A percentile compares a stretch with the other conserved stretches of the same genome.
These are phyloP conservation scores for Lutjanus campechanus DNA, from an alignment of 2,797 vertebrate genomes.

Conservation along the genomic window DNA sequence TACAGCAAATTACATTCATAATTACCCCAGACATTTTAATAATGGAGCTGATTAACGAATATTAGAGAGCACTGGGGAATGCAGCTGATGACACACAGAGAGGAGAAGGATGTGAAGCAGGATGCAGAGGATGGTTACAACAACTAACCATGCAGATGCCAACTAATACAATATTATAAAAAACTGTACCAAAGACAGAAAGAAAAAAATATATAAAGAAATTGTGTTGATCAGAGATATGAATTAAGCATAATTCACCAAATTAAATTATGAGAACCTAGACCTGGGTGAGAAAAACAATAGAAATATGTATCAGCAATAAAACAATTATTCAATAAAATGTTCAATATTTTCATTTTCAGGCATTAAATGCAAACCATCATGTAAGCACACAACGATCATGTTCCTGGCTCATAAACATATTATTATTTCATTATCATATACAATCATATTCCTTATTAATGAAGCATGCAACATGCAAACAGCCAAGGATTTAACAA, in stretches of 20 bases:
- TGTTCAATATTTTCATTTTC: too few relatives aligned
- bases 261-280: too few relatives aligned
- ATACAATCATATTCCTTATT: too few relatives aligned
- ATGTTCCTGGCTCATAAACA: too few relatives aligned
- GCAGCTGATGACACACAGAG: slow-evolving; percentile 28
- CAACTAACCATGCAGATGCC: slow-evolving; percentile 1
- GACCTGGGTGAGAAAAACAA: too few relatives aligned
- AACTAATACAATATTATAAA: not conserved
- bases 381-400: too few relatives aligned
- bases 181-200: not conserved
- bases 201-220: not conserved
- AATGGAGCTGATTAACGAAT: slow-evolving; percentile 62
- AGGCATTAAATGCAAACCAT: too few relatives aligned
- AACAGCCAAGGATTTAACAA: too few relatives aligned
- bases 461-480: too few relatives aligned
- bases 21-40: slow-evolving; percentile 68
- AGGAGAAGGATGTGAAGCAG: slow-evolving; percentile 26
- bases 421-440: too few relatives aligned
- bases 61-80: slow-evolving; percentile 45
- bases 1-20: slow-evolving; percentile 58
- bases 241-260: not conserved
- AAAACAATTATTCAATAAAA: too few relatives aligned
- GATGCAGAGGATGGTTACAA: slow-evolving; percentile 10
- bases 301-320: too few relatives aligned
- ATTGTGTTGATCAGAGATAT: not conserved